phyloP scores from a whole-genome alignment of 2,888 invertebrate species.

The Plagiodera versicolora region DNA sequence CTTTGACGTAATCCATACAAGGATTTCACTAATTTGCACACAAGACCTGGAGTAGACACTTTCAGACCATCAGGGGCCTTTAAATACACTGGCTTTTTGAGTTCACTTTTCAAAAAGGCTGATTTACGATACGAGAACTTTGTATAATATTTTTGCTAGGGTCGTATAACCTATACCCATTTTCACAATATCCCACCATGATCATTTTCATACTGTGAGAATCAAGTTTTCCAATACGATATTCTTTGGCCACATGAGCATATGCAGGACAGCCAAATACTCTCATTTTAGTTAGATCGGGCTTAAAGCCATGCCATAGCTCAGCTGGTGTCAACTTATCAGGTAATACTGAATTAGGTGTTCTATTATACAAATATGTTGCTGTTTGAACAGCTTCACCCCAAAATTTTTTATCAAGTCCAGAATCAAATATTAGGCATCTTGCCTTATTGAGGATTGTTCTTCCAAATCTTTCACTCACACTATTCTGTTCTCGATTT shows the following conservation, averaged over 20 bases:
- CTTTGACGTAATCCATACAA: conserved; percentile 24
- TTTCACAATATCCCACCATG: conserved; percentile 16
- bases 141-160: background rate
- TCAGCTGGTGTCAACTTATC: conserved; percentile 30
- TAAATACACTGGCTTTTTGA: conserved; percentile 23
- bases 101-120: conserved; percentile 23
- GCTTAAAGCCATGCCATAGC: conserved; percentile 32
- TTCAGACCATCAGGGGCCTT: conserved; percentile 20
- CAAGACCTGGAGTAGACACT: conserved; percentile 14
- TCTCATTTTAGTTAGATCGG: conserved; percentile 33
- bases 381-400: conserved; percentile 30
- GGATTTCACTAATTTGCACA: conserved; percentile 26
- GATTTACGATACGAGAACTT: conserved; percentile 10
- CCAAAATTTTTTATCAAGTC: conserved; percentile 33
- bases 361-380: conserved; percentile 29
- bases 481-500: conserved; percentile 39
- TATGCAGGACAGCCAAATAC: conserved; percentile 33
- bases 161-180: background rate
- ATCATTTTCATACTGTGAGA: conserved; percentile 15
- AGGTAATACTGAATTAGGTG: conserved; percentile 19
- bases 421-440: conserved; percentile 34
- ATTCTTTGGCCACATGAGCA: conserved; percentile 16
- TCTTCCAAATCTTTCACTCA: conserved; percentile 38
- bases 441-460: conserved; percentile 39
- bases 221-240: conserved; percentile 24